Evolutionary conservation across 2,113 vertebrate genomes (phyloP), one percentile per base, ranked within the genome.

Genomic region (Xiphophorus hellerii): DNA sequence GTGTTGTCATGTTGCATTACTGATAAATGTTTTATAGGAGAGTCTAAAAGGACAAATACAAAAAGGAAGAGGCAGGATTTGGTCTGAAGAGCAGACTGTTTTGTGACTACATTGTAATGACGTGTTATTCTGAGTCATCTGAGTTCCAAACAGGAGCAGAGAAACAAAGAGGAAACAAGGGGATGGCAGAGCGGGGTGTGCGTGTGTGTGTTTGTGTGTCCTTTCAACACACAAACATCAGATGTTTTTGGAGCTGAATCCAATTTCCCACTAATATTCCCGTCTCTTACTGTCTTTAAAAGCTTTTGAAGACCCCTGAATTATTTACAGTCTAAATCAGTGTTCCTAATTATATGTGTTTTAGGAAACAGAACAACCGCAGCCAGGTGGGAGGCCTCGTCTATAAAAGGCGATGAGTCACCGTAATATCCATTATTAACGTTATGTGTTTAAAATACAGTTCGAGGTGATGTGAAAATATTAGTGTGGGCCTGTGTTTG

Each of bases 111-210:
- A 86, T 88, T 89, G 82, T 87, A 90, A 89, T 84, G 73, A 86
- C 28, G 81, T 82, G 86, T 88, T 86, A 84, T 51, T 84, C 70
- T 77, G 84, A 85, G 83, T 92, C 86, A 89, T 87, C 80, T 87
- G 85, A 80, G 42, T 78, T 87, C 78, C 73, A 73, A 85, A 86
- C 27, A 58, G 76, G 80, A 75, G 79, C 85, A 77, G 76, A 74
- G 76, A 74, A 85, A 90, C 84, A 89, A 87, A 73, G 75, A 66
- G 81, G 78, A 90, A 80, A 84, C 69, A 67, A 62, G 73, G 81
- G 74, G 62, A 86, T 75, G 75, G 66, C 48, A 68, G 44, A 48
- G 44, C 17, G 17, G 51, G 2, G 65, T 51, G 71, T 58, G 74
- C 30, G 29, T 54, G 62, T 66, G 62, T 37, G 35, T 35, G 35